phyloP scores from a whole-genome alignment of 2,113 vertebrate genomes.

The Micronisus gabar region DNA sequence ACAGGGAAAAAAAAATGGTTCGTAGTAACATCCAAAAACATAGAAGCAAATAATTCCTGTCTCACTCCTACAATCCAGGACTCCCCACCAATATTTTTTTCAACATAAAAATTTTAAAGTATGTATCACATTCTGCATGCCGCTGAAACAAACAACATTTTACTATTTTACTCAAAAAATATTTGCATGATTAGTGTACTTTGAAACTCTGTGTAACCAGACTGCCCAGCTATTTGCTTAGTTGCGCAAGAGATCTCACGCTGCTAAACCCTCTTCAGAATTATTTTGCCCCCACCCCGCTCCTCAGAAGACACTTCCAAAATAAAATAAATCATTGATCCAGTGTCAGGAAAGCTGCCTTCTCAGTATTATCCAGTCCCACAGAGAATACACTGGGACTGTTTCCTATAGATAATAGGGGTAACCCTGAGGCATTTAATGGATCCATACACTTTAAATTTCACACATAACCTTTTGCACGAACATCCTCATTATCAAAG shows the following conservation, averaged over 20 bases:
- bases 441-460: not conserved
- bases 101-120: not conserved
- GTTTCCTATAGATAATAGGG: not conserved
- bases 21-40: not conserved
- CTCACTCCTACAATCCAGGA: not conserved
- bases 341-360: not conserved
- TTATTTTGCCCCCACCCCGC: not conserved
- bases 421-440: not conserved
- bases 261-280: conserved; percentile 19
- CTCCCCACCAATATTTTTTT: not conserved
- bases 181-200: not conserved
- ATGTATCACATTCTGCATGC: not conserved
- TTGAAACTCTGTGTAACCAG: conserved; percentile 12
- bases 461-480: not conserved
- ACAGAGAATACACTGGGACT: not conserved
- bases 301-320: conserved; percentile 13
- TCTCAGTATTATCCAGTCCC: not conserved
- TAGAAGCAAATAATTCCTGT: not conserved
- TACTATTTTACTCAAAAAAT: not conserved
- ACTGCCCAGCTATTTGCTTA: conserved; percentile 32
- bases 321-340: conserved; percentile 50
- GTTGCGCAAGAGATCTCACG: conserved; percentile 43
- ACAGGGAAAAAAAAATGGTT: rapidly evolving
- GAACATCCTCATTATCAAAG: not conserved
- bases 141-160: not conserved